Evolutionary conservation across 1,140 invertebrate species (phyloP).

Genomic region (Drosophila repleta): DNA sequence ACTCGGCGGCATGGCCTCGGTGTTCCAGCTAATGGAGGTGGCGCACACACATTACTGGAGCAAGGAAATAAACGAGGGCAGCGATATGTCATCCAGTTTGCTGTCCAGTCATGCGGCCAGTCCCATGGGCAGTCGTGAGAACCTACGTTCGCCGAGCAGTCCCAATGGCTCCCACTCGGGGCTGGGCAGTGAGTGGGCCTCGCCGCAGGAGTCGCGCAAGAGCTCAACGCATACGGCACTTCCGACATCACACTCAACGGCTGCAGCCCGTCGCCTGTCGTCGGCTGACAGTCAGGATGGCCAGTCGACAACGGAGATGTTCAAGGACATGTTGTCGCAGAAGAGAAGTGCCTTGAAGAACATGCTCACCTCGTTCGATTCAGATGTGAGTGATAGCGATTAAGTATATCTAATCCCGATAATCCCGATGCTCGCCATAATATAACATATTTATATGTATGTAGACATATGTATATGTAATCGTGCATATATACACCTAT

Average conservation of each 20-base stretch:
- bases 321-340: slow-evolving; percentile 94
- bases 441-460: background rate
- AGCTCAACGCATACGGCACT: slow-evolving; percentile 75
- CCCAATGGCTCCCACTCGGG: slow-evolving; percentile 76
- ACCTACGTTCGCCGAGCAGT: slow-evolving; percentile 86
- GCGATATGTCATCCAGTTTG: slow-evolving; percentile 84
- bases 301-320: slow-evolving; percentile 93
- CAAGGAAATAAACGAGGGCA: slow-evolving; percentile 90
- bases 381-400: slow-evolving; percentile 87
- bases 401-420: background rate
- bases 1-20: slow-evolving; percentile 98
- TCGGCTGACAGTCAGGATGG: slow-evolving; percentile 85
- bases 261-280: slow-evolving; percentile 60
- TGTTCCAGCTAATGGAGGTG: slow-evolving; percentile 98
- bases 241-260: slow-evolving; percentile 26
- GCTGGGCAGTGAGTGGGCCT: slow-evolving; percentile 77
- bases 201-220: slow-evolving; percentile 83
- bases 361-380: slow-evolving; percentile 94
- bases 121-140: slow-evolving; percentile 91
- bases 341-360: slow-evolving; percentile 94
- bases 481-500: background rate
- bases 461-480: background rate
- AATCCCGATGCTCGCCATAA: background rate
- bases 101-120: slow-evolving; percentile 85
- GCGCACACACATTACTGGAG: slow-evolving; percentile 99